Evolutionary conservation across 2,888 invertebrate genomes (phyloP), one percentile per base, ranked within the genome.

Genomic region (Thysanoteuthis rhombus): DNA sequence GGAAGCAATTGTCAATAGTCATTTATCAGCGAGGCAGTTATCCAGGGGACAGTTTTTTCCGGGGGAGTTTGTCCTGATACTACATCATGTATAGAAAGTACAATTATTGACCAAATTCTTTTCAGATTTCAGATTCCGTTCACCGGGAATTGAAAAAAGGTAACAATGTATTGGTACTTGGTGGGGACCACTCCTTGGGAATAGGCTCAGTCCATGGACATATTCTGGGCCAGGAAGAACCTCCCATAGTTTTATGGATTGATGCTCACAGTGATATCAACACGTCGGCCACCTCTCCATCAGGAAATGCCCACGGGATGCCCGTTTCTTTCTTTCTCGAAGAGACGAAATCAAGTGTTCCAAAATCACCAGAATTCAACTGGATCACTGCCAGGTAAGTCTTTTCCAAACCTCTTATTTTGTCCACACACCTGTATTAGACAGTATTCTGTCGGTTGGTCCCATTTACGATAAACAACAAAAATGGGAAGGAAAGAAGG

Each of bases 191-290:
- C 97, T 98, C 98, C 94, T 98, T 99, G 94, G 98, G 98, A 95
- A 98, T 98, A 94, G 98, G 98, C 42, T 94, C 94, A 10, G 93
- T 94, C 10, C 93, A 93, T 40, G 95, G 94, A 25, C 94, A 95
- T 93, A 94, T 95, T 91, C 94, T 95, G 96, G 96, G 96, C 25
- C 96, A 97, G 94, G 97, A 98, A 94, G 98, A 98, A 95, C 97
- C 98, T 95, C 98, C 98, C 94, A 39, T 90, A 4, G 97, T 99
- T 93, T 97, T 99, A 92, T 99, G 99, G 98, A 98, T 99, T 47
- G 99, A 99, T 97, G 99, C 99, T 2, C 99, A 99, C 97, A 98
- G 98, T 5, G 99, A 99, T 97, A 98, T 99, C 95, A 99, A 99
- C 97, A 98, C 98, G n/a, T 98, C 98, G 96, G 98, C 98, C 96